Evolutionary conservation across 2,888 invertebrate genomes (phyloP), one percentile per base, ranked within the genome.

Genomic region (Allygus modestus): DNA sequence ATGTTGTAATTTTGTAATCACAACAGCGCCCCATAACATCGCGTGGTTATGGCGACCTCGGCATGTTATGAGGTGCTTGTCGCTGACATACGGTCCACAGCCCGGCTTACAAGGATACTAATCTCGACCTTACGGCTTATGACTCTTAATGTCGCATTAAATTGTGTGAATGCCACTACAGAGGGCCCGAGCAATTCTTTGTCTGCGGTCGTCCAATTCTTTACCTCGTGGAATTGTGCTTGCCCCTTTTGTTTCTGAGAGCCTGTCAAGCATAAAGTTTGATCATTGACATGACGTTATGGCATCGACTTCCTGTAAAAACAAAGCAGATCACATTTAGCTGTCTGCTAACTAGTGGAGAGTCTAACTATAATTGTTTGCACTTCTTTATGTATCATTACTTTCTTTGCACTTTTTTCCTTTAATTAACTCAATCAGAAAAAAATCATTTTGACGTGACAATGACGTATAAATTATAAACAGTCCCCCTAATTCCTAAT

Each of bases 91-190:
- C 77, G 77, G 77, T 77, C 77, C 77, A 46, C 46, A 51, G 31
- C 28, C 46, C 77, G 46, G 77, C 26, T 77, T 77, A 77, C 77
- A 77, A 77, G 46, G 46, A 77, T 77, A 77, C 77, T 77, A 77
- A 77, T 77, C 77, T 77, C 77, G 77, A 77, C 77, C 77, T 77
- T 77, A 77, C 28, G 46, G 77, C 77, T 77, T 77, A 77, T 46
- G 77, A 43, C 77, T 77, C 51, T 77, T 77, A 77, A 77, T 77
- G 77, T 77, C 46, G 77, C 51, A 46, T 77, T 77, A 77, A 77
- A 77, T 77, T 46, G 77, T 77, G 77, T 77, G 26, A 77, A 77
- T 77, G 77, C 77, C 77, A 77, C 77, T 43, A 51, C 77, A 77
- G 46, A 43, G 43, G 46, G 46, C 51, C 46, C 77, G 41, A 15